Evolutionary conservation across 2,113 vertebrate species (phyloP).

Genomic region (Corythaeola cristata): DNA sequence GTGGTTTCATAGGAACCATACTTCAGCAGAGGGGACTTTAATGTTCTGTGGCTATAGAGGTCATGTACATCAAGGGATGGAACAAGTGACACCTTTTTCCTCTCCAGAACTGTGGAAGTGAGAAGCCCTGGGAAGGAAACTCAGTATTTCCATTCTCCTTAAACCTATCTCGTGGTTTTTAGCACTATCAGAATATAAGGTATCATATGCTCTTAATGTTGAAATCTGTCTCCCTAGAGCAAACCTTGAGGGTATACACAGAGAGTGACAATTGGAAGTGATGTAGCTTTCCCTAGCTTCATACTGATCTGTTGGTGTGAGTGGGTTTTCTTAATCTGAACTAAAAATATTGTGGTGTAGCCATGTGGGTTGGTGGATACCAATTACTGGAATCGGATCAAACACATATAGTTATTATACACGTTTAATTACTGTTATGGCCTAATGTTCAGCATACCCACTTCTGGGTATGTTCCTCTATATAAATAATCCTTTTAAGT

Average conservation of each 20-base stretch:
- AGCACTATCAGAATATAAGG: background rate
- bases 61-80: background rate
- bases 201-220: background rate
- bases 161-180: background rate
- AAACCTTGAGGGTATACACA: background rate
- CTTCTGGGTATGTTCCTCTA: background rate
- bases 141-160: background rate
- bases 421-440: background rate
- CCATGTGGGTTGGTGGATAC: background rate
- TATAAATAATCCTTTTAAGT: slow-evolving; percentile 10
- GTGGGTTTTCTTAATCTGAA: slow-evolving; percentile 11
- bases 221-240: background rate
- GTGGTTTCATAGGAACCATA: background rate
- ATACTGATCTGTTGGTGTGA: background rate
- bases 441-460: background rate
- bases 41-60: background rate
- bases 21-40: background rate
- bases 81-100: background rate
- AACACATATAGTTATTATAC: background rate
- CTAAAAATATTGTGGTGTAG: background rate
- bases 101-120: background rate
- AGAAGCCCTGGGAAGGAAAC: background rate
- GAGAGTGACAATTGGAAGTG: background rate
- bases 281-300: background rate
- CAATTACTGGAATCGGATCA: slow-evolving; percentile 20